A percentile compares a stretch with the other conserved stretches of the same genome.
Conservation (phyloP, 64 coral and sea anemone genomes). For the Pachyseris speciosa region DNA sequence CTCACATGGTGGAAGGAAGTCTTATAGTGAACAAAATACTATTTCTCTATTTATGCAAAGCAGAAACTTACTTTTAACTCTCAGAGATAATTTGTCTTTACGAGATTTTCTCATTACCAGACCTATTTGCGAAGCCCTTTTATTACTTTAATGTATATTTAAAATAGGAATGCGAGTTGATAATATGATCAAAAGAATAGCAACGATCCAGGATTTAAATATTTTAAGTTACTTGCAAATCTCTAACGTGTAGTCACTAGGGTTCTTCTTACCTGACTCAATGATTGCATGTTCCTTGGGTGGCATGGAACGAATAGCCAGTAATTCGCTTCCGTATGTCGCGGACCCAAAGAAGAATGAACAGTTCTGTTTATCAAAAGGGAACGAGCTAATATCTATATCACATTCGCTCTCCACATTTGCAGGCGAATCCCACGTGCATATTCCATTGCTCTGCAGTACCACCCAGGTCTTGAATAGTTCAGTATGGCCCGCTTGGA, state of each 20-base stretch:
- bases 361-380: slow-evolving; percentile 74
- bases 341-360: slow-evolving; percentile 67
- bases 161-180: too few relatives aligned
- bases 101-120: too few relatives aligned
- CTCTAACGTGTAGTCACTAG: not conserved
- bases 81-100: too few relatives aligned
- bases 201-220: too few relatives aligned
- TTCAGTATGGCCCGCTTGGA: slow-evolving; percentile 62
- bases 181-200: too few relatives aligned
- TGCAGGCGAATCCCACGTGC: slow-evolving; percentile 55
- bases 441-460: slow-evolving; percentile 55
- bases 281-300: not conserved
- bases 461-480: slow-evolving; percentile 72
- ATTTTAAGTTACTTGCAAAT: too few relatives aligned
- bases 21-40: not conserved
- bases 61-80: too few relatives aligned
- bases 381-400: slow-evolving; percentile 41
- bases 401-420: slow-evolving; percentile 70
- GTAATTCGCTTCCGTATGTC: slow-evolving; percentile 59
- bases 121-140: too few relatives aligned
- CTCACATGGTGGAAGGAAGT: too few relatives aligned
- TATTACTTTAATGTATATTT: too few relatives aligned
- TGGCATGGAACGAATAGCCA: slow-evolving; percentile 13
- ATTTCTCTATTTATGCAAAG: too few relatives aligned
- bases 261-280: not conserved